phyloP scores from a whole-genome alignment of 2,888 invertebrate genomes.

The Drosophila testacea region DNA sequence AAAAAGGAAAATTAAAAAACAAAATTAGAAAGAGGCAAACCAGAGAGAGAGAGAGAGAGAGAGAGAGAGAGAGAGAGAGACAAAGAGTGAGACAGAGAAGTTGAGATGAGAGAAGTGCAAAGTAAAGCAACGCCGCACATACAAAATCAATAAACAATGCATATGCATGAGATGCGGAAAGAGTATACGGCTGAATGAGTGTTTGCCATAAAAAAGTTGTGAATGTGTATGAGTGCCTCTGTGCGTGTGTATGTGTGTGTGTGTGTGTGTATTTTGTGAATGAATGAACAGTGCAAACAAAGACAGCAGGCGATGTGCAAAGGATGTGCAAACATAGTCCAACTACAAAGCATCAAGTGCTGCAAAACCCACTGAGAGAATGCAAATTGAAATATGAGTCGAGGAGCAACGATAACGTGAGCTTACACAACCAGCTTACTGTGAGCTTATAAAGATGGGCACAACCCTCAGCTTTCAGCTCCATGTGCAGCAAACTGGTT shows the following conservation, averaged over 20 bases:
- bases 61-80: constrained; percentile 29
- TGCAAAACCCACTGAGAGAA: constrained; percentile 29
- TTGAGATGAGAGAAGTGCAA: constrained; percentile 23
- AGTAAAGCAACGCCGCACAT: constrained; percentile 28
- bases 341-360: constrained; percentile 56
- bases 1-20: constrained; percentile 27
- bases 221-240: constrained; percentile 15
- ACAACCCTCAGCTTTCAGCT: neutral
- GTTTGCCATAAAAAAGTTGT: constrained; percentile 45
- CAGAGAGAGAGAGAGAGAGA: constrained; percentile 28
- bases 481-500: neutral
- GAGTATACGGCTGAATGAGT: constrained; percentile 55
- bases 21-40: constrained; percentile 15
- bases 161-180: constrained; percentile 69
- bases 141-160: constrained; percentile 77
- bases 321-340: constrained; percentile 65
- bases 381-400: constrained; percentile 56
- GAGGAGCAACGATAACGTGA: constrained; percentile 8
- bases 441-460: constrained; percentile 6
- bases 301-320: constrained; percentile 67
- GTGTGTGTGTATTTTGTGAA: constrained; percentile 61
- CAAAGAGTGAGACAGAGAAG: constrained; percentile 20
- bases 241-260: constrained; percentile 28
- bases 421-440: constrained; percentile 27
- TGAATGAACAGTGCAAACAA: constrained; percentile 76